A percentile compares a stretch with the other conserved stretches of the same genome.
These are phyloP conservation scores for Bovichtus variegatus DNA, from an alignment of 2,797 vertebrate species.

Conservation along the genomic window DNA sequence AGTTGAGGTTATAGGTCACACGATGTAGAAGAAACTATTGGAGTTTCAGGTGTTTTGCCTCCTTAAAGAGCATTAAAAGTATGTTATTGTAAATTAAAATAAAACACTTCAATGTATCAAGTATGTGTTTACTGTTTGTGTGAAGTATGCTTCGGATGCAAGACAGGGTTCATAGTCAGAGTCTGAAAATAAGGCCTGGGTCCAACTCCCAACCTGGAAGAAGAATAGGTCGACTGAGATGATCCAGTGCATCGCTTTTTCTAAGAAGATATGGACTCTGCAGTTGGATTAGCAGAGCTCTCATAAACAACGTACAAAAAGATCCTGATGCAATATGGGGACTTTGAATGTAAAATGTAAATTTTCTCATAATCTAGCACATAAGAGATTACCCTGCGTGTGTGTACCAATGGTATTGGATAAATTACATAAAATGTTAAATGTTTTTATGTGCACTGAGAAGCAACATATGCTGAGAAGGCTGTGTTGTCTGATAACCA, in stretches of 20 bases:
- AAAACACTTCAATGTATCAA: conserved; percentile 31
- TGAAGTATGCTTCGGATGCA: not conserved
- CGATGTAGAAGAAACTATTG: conserved; percentile 1
- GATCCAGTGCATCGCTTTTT: not conserved
- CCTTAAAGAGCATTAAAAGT: not conserved
- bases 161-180: conserved; percentile 2
- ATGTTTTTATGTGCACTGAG: not conserved
- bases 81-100: conserved; percentile 42
- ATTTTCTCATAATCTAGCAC: too few relatives aligned
- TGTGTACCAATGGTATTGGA: not conserved
- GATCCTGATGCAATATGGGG: not conserved
- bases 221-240: not conserved
- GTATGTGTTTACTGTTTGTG: conserved; percentile 14
- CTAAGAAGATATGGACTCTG: not conserved
- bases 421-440: not conserved
- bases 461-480: not conserved
- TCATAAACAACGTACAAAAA: not conserved
- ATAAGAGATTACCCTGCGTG: not conserved
- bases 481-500: not conserved
- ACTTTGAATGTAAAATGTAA: not conserved
- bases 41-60: conserved; percentile 10
- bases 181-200: not conserved
- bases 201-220: not conserved
- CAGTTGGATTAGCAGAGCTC: not conserved
- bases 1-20: not conserved